Evolutionary conservation across 2,888 invertebrate genomes (phyloP).

Genomic region (Macrosiphum euphorbiae): DNA sequence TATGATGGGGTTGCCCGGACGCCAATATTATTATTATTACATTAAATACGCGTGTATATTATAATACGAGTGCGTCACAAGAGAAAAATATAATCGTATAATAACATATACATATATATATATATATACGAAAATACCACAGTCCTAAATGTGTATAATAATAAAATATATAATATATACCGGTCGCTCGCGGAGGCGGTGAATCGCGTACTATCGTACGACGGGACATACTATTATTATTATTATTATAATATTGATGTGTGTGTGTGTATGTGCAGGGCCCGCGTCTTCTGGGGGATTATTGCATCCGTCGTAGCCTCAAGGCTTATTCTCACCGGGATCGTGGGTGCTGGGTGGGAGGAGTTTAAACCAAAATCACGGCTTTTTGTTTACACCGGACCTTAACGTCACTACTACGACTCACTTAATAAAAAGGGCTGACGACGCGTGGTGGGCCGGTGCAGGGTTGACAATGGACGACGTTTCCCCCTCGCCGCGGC

Average conservation of each 20-base stretch:
- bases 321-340: background rate
- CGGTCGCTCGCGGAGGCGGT: background rate
- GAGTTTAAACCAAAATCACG: background rate
- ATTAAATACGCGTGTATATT: background rate
- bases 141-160: background rate
- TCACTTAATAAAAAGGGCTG: conserved; percentile 28
- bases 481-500: background rate
- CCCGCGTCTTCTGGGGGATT: conserved; percentile 28
- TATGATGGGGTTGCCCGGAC: background rate
- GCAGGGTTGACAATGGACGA: background rate
- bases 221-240: background rate
- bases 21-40: background rate
- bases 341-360: too few relatives aligned
- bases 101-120: too few relatives aligned
- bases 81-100: conserved; percentile 7
- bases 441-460: background rate
- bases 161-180: conserved; percentile 1
- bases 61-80: background rate
- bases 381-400: conserved; percentile 26
- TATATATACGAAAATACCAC: background rate
- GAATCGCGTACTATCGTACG: background rate
- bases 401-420: conserved; percentile 28
- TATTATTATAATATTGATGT: background rate
- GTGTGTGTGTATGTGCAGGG: background rate
- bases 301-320: conserved; percentile 20